A percentile compares a stretch with the other conserved stretches of the same genome.
These are phyloP conservation scores for Drosophila greeni DNA, from an alignment of 2,888 invertebrate species.

Conservation along the genomic window DNA sequence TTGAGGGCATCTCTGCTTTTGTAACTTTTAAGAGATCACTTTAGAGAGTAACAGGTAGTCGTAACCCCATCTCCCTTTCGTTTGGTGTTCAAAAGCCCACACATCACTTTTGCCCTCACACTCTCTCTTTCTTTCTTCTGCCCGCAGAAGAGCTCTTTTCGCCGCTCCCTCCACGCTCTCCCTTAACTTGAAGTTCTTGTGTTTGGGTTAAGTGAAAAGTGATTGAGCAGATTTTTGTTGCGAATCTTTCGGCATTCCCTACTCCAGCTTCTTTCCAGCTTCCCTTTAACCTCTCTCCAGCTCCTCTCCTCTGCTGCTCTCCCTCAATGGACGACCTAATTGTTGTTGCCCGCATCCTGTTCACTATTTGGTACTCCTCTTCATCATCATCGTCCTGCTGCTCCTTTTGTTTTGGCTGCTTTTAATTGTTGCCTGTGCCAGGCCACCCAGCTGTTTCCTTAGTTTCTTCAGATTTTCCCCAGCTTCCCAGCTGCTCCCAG, in stretches of 20 bases:
- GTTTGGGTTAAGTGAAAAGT: slow-evolving; percentile 72
- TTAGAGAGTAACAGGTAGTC: neutral
- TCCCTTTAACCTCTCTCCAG: neutral
- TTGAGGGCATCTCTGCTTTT: neutral
- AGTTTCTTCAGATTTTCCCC: no score
- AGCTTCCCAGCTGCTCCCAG: no score
- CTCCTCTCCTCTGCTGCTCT: neutral
- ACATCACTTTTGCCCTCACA: slow-evolving; percentile 63
- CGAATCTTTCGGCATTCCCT: slow-evolving; percentile 66
- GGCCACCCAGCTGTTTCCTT: slow-evolving; percentile 36
- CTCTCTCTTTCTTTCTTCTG: slow-evolving; percentile 31
- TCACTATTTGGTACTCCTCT: slow-evolving; percentile 24
- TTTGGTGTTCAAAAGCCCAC: slow-evolving; percentile 66
- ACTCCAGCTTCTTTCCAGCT: neutral
- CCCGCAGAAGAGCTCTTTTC: slow-evolving; percentile 25
- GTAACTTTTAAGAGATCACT: neutral
- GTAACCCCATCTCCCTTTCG: neutral
- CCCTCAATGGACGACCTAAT: slow-evolving; percentile 26
- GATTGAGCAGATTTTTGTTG: slow-evolving; percentile 71
- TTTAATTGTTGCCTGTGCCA: slow-evolving; percentile 63
- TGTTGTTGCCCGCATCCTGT: slow-evolving; percentile 53
- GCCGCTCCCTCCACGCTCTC: neutral
- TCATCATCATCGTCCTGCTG: slow-evolving; percentile 2
- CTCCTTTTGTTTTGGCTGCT: slow-evolving; percentile 33
- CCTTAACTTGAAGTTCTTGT: slow-evolving; percentile 67